Evolutionary conservation across 2,113 vertebrate genomes (phyloP), one percentile per base, ranked within the genome.

Genomic region (Platichthys stellatus): DNA sequence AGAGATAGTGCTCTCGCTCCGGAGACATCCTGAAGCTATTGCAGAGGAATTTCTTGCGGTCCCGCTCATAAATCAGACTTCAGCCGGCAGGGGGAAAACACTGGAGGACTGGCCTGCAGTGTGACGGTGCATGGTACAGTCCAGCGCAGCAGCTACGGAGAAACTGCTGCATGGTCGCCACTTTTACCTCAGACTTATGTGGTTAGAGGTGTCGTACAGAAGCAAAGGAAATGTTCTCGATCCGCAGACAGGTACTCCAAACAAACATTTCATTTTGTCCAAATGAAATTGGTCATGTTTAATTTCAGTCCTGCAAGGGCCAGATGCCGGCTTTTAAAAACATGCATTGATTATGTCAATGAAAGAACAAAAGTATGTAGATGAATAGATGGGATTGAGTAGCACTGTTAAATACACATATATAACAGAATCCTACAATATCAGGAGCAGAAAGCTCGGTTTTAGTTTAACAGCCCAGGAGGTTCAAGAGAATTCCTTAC

Each of bases 11-110:
- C 83, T 81, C 73, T 83, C 51, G 74, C 85, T 85, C 74, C 38
- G 45, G 79, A 88, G 78, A 92, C 93, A 92, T 86, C 86, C 88
- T 93, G 92, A 92, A 94, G 81, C 88, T 64, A 93, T 94, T 88
- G 87, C 61, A 45, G 58, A 90, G 90, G 87, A 89, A 92, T 93
- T 93, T 31, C 89, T 82, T 92, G 86, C 66, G 83, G 88, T 60
- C 61, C 56, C 69, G 71, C 72, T 90, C 91, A 85, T 92, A 91
- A 92, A 90, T 93, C 86, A 87, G 60, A 63, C 74, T 72, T 86
- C 72, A 79, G 77, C 88, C 88, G 81, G 83, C 60, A 24, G 28
- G 71, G 63, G 74, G 78, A 71, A 79, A 75, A 68, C 31, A 35
- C 59, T 40, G 45, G 35, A 74, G 69, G 68, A 64, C 74, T 43